Conservation (phyloP, 2,888 invertebrate genomes). For the Synergus japonicus region DNA sequence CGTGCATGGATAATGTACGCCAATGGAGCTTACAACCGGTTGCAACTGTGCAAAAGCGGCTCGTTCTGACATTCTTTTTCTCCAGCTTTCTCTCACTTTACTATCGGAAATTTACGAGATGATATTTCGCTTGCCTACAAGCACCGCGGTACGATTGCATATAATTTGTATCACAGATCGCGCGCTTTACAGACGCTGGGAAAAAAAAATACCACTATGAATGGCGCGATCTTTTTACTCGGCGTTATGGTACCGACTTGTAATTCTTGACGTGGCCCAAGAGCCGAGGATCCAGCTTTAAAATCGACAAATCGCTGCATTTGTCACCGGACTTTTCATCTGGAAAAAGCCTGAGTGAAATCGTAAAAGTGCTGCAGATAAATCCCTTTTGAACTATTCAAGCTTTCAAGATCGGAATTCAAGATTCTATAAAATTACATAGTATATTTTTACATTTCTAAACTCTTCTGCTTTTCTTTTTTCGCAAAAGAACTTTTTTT, state of each 20-base stretch:
- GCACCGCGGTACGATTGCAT: constrained; percentile 50
- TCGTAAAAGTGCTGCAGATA: background rate
- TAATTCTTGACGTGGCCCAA: constrained; percentile 3
- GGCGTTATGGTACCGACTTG: background rate
- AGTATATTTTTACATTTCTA: too few species aligned
- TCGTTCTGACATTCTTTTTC: constrained; percentile 43
- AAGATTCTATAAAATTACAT: background rate
- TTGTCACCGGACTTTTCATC: constrained; percentile 3
- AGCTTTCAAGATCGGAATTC: background rate
- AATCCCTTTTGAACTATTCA: background rate
- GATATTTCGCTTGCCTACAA: constrained; percentile 53
- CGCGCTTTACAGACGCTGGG: constrained; percentile 28
- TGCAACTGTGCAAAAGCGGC: constrained; percentile 28
- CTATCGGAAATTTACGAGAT: constrained; percentile 52
- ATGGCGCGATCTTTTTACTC: constrained; percentile 13
- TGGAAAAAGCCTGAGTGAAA: background rate
- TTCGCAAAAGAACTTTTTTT: too few species aligned
- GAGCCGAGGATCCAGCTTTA: background rate
- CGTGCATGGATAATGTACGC: constrained; percentile 44
- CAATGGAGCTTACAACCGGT: constrained; percentile 44
- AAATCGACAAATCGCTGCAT: constrained; percentile 18
- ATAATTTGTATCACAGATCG: constrained; percentile 52
- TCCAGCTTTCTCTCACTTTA: constrained; percentile 35
- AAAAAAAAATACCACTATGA: constrained; percentile 40
- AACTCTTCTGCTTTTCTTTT: too few species aligned